Percentiles rank a stretch among this genome's conserved stretches.
Evolutionary conservation across 1,140 invertebrate species (phyloP).

Genomic region (Idris sp.): DNA sequence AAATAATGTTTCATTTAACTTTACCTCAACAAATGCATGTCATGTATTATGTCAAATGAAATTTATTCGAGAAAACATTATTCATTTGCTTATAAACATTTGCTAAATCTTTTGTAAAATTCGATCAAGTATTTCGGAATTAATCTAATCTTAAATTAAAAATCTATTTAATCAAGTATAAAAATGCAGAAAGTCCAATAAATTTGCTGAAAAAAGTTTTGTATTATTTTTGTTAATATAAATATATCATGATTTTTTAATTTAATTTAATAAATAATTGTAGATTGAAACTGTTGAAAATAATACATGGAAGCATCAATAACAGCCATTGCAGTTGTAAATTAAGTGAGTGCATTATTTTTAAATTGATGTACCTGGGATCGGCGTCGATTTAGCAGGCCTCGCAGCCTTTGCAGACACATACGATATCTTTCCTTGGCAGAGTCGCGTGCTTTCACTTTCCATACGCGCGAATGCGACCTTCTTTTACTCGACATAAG

Average conservation of each 20-base stretch:
- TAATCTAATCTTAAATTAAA: no score
- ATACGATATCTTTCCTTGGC: constrained; percentile 38
- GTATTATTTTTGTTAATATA: constrained; percentile 1
- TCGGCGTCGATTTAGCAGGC: constrained; percentile 27
- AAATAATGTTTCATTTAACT: constrained; percentile 27
- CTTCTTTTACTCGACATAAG: constrained; percentile 40
- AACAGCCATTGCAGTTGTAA: constrained; percentile 39
- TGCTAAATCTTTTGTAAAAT: no score
- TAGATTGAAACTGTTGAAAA: no score
- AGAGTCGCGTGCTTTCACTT: constrained; percentile 49
- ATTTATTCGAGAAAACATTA: no score
- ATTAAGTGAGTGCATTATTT: constrained; percentile 45
- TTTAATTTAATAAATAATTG: no score
- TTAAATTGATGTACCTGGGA: constrained; percentile 42
- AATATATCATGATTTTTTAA: neutral
- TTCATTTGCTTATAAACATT: no score
- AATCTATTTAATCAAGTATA: no score
- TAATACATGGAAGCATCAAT: constrained; percentile 13
- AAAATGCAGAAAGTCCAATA: no score
- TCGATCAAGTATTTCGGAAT: no score
- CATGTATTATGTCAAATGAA: no score
- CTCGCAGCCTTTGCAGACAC: constrained; percentile 18
- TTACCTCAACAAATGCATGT: constrained; percentile 17
- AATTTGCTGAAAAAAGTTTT: no score
- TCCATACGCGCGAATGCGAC: constrained; percentile 44